Base-by-base conservation (phyloP, 2,113 vertebrate genomes). In the Macquaria australasica region DNA sequence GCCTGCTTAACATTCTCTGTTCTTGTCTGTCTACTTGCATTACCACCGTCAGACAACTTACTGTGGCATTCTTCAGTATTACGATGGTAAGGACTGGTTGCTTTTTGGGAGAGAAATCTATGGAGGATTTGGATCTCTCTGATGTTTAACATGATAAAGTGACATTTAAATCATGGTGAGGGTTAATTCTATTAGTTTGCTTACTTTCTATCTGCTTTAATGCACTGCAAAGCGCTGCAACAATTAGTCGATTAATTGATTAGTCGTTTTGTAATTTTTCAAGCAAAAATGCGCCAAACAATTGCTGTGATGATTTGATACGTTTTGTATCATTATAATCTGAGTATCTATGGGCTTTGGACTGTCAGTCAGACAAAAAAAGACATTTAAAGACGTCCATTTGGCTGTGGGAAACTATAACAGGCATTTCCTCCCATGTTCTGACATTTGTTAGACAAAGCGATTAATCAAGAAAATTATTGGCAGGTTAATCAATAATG, bases 1-100 rank as follows among this genome's bases (percentile, higher is more conserved):
- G 8, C 2, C 73, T 60, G 8, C 8, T 72, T 41, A 39, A 90
- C 88, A 37, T 89, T 77, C 72, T 80, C 18, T 63, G 12, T 53
- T 82, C 70, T 23, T 20, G 8, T 81, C 59, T 74, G 55, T 74
- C 74, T 81, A 91, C 94, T 56, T 92, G 66, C 88, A 76, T 34
- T 55, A n/a, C 85, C 55, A 23, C 76, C 6, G 3, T 83, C 56
- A 1, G 21, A 82, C 78, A 86, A 92, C 91, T 89, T 93, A 28
- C 92, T 81, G 51, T 73, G 62, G 34, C 89, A 8, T 89, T 88
- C 82, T 63, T 84, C 45, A 28, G 25, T 48, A 11, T 70, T 41
- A 11, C 3, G 8, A 43, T 59, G 0, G 2, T 8, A 15, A 73
- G 76, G 23, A 69, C 51, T 55, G 59, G 20, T 9, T 48, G 58